Conservation (phyloP, 2,797 vertebrate genomes). For the Clarias pachynema region DNA sequence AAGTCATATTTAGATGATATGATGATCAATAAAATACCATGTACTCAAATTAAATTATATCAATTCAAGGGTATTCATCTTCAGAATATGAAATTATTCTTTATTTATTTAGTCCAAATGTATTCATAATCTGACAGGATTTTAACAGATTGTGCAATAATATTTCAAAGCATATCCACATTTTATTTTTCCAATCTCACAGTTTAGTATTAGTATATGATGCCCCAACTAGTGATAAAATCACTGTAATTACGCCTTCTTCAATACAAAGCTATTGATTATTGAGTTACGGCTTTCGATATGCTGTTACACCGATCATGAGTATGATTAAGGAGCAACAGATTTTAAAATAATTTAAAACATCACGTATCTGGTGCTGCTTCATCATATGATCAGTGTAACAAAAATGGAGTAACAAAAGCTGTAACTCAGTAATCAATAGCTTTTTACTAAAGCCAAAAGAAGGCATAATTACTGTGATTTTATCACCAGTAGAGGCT, state of each 20-base stretch:
- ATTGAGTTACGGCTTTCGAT: neutral
- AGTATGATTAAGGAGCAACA: neutral
- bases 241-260: neutral
- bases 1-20: neutral
- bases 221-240: neutral
- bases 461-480: neutral
- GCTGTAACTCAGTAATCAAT: neutral
- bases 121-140: no score
- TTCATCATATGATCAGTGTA: neutral
- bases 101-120: no score
- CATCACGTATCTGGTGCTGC: neutral
- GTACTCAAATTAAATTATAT: neutral
- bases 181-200: no score
- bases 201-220: no score
- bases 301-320: neutral
- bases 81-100: no score
- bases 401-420: neutral
- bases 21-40: no score
- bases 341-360: no score
- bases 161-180: no score
- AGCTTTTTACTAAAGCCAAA: neutral
- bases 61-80: neutral
- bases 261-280: neutral
- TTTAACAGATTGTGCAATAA: no score
- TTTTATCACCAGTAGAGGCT: neutral